Evolutionary conservation across 2,888 invertebrate species (phyloP), one percentile per base, ranked within the genome.

Genomic region (Colostygia pectinataria): DNA sequence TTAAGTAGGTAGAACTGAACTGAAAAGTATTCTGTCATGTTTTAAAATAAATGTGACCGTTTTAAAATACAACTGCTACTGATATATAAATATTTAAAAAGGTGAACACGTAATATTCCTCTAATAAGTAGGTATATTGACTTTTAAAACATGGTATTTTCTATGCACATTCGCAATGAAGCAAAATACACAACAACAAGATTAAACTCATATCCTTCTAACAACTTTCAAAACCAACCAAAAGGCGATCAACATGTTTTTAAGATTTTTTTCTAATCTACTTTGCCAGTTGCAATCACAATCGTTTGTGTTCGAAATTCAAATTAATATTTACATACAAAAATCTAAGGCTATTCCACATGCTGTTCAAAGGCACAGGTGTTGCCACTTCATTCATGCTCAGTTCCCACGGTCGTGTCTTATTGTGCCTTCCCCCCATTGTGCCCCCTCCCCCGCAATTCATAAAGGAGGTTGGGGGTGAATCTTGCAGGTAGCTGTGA

Each of bases 401-500:
- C 14, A 52, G 66, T 86, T 88, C 88, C 83, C 88, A 88, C 88
- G 88, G 57, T 74, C 74, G 63, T 62, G 32, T 76, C 65, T 62
- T 56, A 77, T 81, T 83, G 77, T 77, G 66, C 47, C 1, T 18
- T 68, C 76, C 83, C 85, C 80, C 73, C 73, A n/a, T n/a, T n/a
- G n/a, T n/a, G n/a, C n/a, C n/a, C 1, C 23, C 68, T 77, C 83
- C 85, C 80, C 73, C 73, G 74, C 70, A 71, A 74, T 74, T 74
- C 71, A 71, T 71, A 73, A 66, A 72, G 65, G 68, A 81, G 77
- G 73, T 81, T 77, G 80, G 71, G 86, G 86, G 80, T 84, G 82
- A 82, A 74, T 64, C 66, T 74, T 66, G 72, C 84, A 86, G 83
- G 83, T 83, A 83, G 79, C 55, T 58, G 53, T 52, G 54, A 51